phyloP scores from a whole-genome alignment of 2,113 vertebrate species.

The Sebastes fasciatus region DNA sequence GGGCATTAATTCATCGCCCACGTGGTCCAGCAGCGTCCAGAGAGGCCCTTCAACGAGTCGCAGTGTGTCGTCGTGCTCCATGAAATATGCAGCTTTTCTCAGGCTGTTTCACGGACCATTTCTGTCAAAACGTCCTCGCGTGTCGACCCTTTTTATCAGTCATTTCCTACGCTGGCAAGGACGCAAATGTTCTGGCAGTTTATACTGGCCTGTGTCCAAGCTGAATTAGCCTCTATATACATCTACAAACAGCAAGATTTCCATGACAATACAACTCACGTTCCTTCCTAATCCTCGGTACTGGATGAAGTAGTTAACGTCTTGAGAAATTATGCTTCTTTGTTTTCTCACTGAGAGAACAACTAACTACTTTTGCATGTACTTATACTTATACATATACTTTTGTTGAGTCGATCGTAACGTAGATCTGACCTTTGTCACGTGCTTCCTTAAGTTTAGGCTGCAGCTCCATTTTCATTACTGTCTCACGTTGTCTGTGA shows the following conservation, averaged over 20 bases:
- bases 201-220: constrained; percentile 12
- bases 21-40: background rate
- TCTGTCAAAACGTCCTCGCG: background rate
- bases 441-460: too few relatives aligned
- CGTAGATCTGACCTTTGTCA: too few relatives aligned
- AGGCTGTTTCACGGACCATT: background rate
- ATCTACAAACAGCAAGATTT: background rate
- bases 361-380: too few relatives aligned
- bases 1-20: constrained; percentile 38
- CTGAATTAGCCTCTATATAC: background rate
- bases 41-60: background rate
- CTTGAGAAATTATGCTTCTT: background rate
- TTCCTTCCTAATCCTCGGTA: background rate
- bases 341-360: background rate
- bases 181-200: constrained; percentile 8
- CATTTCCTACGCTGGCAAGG: constrained; percentile 16
- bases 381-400: too few relatives aligned
- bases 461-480: too few relatives aligned
- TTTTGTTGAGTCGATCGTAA: too few relatives aligned
- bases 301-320: background rate
- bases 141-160: background rate
- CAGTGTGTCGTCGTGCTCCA: constrained; percentile 5
- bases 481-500: too few relatives aligned
- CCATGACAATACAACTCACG: background rate
- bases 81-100: constrained; percentile 10